Conservation (phyloP, 2,888 invertebrate species). For the Protonemura montana region DNA sequence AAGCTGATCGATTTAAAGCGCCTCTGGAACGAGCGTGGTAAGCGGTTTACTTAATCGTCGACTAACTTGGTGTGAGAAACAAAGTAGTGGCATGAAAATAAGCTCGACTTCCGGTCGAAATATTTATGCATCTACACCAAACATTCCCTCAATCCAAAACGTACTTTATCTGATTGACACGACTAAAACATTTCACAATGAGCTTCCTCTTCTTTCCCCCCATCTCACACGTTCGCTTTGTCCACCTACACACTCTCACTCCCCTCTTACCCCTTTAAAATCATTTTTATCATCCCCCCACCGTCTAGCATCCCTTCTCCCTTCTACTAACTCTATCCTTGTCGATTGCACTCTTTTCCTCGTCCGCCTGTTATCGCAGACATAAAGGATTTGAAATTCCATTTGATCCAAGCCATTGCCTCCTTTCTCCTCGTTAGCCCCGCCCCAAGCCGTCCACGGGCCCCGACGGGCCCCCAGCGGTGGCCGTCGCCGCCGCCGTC, state of each 20-base stretch:
- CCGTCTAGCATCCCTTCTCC: not conserved
- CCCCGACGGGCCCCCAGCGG: not conserved
- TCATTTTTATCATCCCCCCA: conserved; percentile 33
- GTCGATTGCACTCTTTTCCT: conserved; percentile 30
- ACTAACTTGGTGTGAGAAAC: too few species aligned
- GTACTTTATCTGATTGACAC: not conserved
- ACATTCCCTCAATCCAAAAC: not conserved
- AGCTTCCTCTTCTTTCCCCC: not conserved
- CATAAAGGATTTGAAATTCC: conserved; percentile 46
- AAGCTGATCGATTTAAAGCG: too few species aligned
- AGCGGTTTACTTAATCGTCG: too few species aligned
- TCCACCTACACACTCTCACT: conserved; percentile 1
- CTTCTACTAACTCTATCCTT: not conserved
- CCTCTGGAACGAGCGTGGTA: too few species aligned
- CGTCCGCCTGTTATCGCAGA: conserved; percentile 33
- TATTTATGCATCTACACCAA: too few species aligned
- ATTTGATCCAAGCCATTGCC: conserved; percentile 46
- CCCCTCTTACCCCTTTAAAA: not conserved
- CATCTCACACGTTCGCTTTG: not conserved
- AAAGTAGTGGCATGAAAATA: too few species aligned
- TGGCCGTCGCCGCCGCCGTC: not conserved
- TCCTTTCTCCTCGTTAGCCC: conserved; percentile 44
- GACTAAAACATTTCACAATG: not conserved
- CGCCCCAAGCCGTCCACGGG: conserved; percentile 26
- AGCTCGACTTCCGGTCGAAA: too few species aligned